Base-by-base conservation (phyloP, 2,797 vertebrate genomes). In the Arctocebus calabarensis region DNA sequence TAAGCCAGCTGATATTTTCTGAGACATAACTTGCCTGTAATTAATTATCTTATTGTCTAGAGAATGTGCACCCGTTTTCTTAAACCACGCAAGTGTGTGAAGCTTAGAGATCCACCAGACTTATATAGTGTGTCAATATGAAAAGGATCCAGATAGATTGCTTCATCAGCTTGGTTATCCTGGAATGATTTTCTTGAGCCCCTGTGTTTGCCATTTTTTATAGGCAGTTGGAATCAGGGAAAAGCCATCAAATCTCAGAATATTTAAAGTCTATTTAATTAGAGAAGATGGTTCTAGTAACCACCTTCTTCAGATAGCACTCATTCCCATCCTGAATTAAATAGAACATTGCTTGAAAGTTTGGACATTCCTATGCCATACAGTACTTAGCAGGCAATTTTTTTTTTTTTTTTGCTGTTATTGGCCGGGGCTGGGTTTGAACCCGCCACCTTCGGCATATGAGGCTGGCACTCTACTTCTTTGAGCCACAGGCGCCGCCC, bases 1-100 rank as follows among this genome's bases (percentile, higher is more conserved):
- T 79, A 12, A 45, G 62, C 71, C 45, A 70, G 2, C 83, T 91
- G 52, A 32, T 16, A 27, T 74, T 84, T 96, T 85, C 93, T 71
- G n/a, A 90, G 64, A 84, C 91, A 61, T 82, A 81, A 43, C 27
- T 86, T 57, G 19, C 43, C 16, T 61, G 6, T n/a, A 8, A 6
- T 55, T 68, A 71, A 34, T 84, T 89, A n/a, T 8, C 43, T 14
- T 20, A 23, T 52, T 85, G 87, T 81, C 22, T 37, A 89, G 75
- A 84, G 81, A 84, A 37, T 83, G 32, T 48, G 32, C 48, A 12
- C 23, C 64, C 77, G 1, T 48, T 62, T 64, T 43, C 64, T 43
- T 70, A 77, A 68, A 52, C 57, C 55, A 64, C n/a, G 45, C 8
- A 43, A 68, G n/a, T 43, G 20, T 82, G 1, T 27, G 2, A 73